A percentile compares a stretch with the other conserved stretches of the same genome.
Conservation (phyloP, 2,888 invertebrate genomes). For the Drosophila dives region DNA sequence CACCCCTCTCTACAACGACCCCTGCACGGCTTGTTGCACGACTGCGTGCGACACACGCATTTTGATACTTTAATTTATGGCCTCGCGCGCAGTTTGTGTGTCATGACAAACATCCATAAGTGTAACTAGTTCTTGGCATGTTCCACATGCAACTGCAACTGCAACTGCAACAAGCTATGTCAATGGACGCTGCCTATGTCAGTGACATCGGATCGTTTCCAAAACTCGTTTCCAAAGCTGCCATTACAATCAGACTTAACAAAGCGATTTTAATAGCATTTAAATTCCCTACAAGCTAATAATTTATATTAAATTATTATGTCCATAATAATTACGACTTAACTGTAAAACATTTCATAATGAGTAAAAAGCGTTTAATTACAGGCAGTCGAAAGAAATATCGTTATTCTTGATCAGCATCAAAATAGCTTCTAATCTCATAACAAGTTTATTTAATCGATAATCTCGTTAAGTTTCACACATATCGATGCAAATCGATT, state of each 20-base stretch:
- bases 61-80: slow-evolving; percentile 81
- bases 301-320: background rate
- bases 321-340: background rate
- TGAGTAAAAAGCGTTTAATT: too few relatives aligned
- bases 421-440: background rate
- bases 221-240: slow-evolving; percentile 12
- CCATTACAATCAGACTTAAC: slow-evolving; percentile 1
- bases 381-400: background rate
- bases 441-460: background rate
- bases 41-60: slow-evolving; percentile 54
- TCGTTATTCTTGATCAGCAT: background rate
- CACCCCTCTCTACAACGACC: background rate
- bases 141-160: slow-evolving; percentile 42
- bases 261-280: background rate
- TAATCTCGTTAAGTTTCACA: background rate
- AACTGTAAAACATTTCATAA: background rate
- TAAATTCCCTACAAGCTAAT: background rate
- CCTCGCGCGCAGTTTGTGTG: slow-evolving; percentile 65
- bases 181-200: slow-evolving; percentile 15
- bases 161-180: background rate
- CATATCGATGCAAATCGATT: background rate
- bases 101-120: slow-evolving; percentile 71
- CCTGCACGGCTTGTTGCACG: background rate
- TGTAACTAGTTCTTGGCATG: slow-evolving; percentile 65
- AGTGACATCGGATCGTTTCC: slow-evolving; percentile 11